These are phyloP conservation scores for Lacerta agilis DNA, from an alignment of 2,797 vertebrate species.

Conservation along the genomic window DNA sequence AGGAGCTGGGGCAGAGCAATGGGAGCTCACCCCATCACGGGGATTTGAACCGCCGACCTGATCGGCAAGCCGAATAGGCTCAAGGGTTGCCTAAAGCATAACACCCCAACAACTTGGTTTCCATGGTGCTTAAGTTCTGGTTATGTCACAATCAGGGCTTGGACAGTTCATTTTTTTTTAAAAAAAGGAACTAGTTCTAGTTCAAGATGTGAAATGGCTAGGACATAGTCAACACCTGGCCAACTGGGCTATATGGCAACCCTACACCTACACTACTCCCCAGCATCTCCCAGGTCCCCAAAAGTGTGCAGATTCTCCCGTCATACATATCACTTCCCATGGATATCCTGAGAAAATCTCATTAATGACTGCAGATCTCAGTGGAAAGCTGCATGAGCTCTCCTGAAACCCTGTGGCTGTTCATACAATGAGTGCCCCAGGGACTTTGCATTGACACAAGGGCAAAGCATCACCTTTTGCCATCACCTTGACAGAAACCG, in stretches of 20 bases:
- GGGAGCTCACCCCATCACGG: too few species aligned
- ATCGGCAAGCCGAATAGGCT: too few species aligned
- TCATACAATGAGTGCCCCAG: not conserved
- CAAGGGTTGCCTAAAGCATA: too few species aligned
- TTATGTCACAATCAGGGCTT: not conserved
- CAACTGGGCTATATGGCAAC: not conserved
- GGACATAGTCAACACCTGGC: not conserved
- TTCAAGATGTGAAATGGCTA: too few species aligned
- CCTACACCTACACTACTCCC: too few species aligned
- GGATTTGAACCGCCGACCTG: too few species aligned
- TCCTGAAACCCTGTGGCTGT: not conserved
- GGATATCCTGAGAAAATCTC: not conserved
- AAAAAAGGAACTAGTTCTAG: not conserved
- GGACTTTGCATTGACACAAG: conserved; percentile 35
- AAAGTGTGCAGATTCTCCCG: too few species aligned
- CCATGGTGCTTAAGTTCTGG: too few species aligned
- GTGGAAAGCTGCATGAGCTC: not conserved
- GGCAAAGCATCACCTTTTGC: conserved; percentile 50
- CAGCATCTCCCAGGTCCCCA: not conserved
- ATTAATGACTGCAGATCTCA: not conserved
- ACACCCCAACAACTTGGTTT: too few species aligned
- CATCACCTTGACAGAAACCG: conserved; percentile 55
- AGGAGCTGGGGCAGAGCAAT: too few species aligned
- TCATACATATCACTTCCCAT: too few species aligned
- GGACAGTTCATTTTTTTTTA: not conserved